Evolutionary conservation across 2,888 invertebrate genomes (phyloP), one percentile per base, ranked within the genome.

Genomic region (Deilephila porcellus): DNA sequence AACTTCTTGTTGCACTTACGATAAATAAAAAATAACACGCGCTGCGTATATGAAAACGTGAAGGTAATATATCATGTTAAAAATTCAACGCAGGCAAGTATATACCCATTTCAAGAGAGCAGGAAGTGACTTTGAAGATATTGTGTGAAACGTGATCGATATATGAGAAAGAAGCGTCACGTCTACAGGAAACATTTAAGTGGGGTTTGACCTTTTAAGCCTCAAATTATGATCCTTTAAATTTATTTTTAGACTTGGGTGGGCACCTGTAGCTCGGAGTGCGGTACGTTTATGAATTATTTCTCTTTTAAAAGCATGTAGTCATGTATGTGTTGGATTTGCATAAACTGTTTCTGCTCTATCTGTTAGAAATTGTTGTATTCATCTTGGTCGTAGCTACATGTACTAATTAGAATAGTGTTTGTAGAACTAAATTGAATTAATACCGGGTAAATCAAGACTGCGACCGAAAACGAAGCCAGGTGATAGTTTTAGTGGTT

Each of bases 121-220:
- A 67, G 67, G 64, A 64, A 67, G 75, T 78, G 72, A 74, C 71
- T 77, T 81, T 79, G 80, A 81, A 82, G 79, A 81, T 78, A 80
- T 85, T 83, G 81, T 80, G 75, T 81, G 81, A 83, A 83, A 83
- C 84, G 83, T 85, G 81, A 85, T 86, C 87, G 85, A 88, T 88
- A 86, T 80, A 79, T 80, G 79, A 76, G 80, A 83, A 84, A 79
- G 83, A 79, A 75, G 82, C 77, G 80, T 79, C 82, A 82, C 81
- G 76, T 75, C 78, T 77, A 79, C 81, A 83, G 81, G 77, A 77
- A 74, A 79, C 77, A 80, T 81, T 84, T 81, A 84, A 89, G 87
- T 85, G 83, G 80, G 83, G 81, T 85, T 88, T 84, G 87, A 87
- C 86, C 88, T 86, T 32, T 87, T 85, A 70, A 78, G 52, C 67